Conservation (phyloP, 2,888 invertebrate species). For the Lacanobia wlatinum region DNA sequence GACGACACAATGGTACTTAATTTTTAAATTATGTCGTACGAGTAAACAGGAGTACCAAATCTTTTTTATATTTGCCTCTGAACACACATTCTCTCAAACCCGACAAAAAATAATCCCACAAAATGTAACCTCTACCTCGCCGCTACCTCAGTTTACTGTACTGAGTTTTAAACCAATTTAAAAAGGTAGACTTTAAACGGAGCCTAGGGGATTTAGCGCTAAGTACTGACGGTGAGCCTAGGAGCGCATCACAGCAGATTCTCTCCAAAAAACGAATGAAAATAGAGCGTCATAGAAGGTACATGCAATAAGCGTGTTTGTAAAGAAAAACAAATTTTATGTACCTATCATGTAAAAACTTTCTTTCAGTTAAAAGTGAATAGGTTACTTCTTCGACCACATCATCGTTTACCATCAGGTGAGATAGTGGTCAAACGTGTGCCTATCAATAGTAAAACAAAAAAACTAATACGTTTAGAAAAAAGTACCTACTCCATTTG, state of each 20-base stretch:
- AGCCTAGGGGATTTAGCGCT: slow-evolving; percentile 32
- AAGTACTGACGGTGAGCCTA: slow-evolving; percentile 28
- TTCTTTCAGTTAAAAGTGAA: too few species aligned
- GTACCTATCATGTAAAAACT: too few species aligned
- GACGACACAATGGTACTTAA: too few species aligned
- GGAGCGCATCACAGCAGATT: slow-evolving; percentile 16
- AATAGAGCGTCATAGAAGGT: not conserved
- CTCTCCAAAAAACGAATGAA: not conserved
- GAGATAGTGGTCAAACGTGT: too few species aligned
- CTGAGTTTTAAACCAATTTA: slow-evolving; percentile 48
- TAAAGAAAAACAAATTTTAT: not conserved
- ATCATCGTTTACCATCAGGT: too few species aligned
- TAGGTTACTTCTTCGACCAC: too few species aligned
- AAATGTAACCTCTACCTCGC: slow-evolving; percentile 9
- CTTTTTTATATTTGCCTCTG: too few species aligned
- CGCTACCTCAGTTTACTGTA: not conserved
- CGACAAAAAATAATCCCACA: not conserved
- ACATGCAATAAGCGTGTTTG: not conserved
- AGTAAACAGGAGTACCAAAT: too few species aligned
- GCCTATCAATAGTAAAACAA: too few species aligned
- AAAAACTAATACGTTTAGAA: too few species aligned
- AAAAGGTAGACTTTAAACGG: slow-evolving; percentile 56
- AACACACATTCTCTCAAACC: not conserved
- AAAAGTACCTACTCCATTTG: too few species aligned
- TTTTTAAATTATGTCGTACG: too few species aligned